phyloP scores from a whole-genome alignment of 1,140 invertebrate genomes.

The Theocolax elegans region DNA sequence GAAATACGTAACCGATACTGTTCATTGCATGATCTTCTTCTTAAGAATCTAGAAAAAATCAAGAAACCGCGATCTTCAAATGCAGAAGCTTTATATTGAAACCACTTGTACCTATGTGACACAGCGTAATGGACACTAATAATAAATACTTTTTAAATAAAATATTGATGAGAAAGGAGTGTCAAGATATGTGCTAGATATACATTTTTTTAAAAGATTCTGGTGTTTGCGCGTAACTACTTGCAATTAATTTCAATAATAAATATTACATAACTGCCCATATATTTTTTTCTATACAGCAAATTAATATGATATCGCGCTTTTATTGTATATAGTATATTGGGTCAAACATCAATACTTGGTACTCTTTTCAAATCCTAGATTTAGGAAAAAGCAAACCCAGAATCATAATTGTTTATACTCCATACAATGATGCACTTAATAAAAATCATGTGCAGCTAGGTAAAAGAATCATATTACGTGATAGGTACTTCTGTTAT shows the following conservation, averaged over 20 bases:
- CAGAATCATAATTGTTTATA: slow-evolving; percentile 29
- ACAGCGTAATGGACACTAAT: slow-evolving; percentile 36
- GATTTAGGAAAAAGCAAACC: not conserved
- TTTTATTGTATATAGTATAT: slow-evolving; percentile 41
- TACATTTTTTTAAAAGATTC: slow-evolving; percentile 24
- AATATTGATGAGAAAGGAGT: slow-evolving; percentile 32
- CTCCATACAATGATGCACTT: slow-evolving; percentile 23
- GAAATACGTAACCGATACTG: slow-evolving; percentile 98
- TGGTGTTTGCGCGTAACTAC: not conserved
- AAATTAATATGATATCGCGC: slow-evolving; percentile 19
- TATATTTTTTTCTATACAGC: slow-evolving; percentile 18
- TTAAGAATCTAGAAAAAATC: slow-evolving; percentile 97
- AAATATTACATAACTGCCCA: slow-evolving; percentile 25
- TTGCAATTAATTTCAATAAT: slow-evolving; percentile 21
- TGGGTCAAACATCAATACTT: slow-evolving; percentile 1
- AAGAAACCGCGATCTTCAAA: slow-evolving; percentile 76
- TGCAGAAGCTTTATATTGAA: slow-evolving; percentile 61
- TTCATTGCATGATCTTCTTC: slow-evolving; percentile 93
- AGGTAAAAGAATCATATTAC: slow-evolving; percentile 7
- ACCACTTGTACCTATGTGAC: slow-evolving; percentile 25
- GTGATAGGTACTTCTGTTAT: slow-evolving; percentile 19
- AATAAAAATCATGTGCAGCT: slow-evolving; percentile 17
- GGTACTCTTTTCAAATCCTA: slow-evolving; percentile 23
- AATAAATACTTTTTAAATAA: slow-evolving; percentile 43
- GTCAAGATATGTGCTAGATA: slow-evolving; percentile 27